These are phyloP conservation scores for Drosophila ironensis DNA, from an alignment of 1,140 invertebrate genomes.

Conservation along the genomic window DNA sequence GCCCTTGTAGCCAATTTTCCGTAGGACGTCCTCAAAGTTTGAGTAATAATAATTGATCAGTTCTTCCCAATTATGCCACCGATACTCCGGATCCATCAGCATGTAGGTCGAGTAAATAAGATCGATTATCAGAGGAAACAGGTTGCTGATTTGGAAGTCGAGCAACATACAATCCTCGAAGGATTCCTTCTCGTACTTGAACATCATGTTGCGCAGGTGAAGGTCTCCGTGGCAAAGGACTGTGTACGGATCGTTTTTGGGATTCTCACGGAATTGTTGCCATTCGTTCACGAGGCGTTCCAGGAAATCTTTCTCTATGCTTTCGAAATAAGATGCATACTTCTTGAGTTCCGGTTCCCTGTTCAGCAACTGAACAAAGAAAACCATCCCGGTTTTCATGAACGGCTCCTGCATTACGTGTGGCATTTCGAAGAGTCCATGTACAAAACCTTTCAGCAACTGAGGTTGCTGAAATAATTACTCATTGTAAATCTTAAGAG, in stretches of 20 bases:
- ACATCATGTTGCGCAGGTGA: slow-evolving; percentile 53
- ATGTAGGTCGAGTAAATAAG: slow-evolving; percentile 46
- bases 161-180: slow-evolving; percentile 48
- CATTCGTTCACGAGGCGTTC: slow-evolving; percentile 2
- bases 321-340: slow-evolving; percentile 18
- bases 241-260: not conserved
- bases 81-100: slow-evolving; percentile 31
- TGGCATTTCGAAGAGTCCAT: slow-evolving; percentile 29
- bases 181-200: slow-evolving; percentile 31
- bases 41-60: slow-evolving; percentile 37
- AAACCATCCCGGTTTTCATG: slow-evolving; percentile 32
- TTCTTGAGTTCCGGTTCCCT: slow-evolving; percentile 20
- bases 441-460: slow-evolving; percentile 29
- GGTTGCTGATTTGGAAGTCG: slow-evolving; percentile 50
- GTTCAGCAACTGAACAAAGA: slow-evolving; percentile 37
- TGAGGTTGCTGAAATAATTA: slow-evolving; percentile 33
- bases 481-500: not conserved
- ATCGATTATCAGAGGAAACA: slow-evolving; percentile 41
- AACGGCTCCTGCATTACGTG: slow-evolving; percentile 16
- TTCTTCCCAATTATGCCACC: slow-evolving; percentile 13
- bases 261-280: not conserved
- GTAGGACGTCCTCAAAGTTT: slow-evolving; percentile 10
- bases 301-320: slow-evolving; percentile 1
- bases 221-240: slow-evolving; percentile 47
- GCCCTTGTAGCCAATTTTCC: slow-evolving; percentile 37